Evolutionary conservation across 2,888 invertebrate genomes (phyloP).

Genomic region (Suillia variegata): DNA sequence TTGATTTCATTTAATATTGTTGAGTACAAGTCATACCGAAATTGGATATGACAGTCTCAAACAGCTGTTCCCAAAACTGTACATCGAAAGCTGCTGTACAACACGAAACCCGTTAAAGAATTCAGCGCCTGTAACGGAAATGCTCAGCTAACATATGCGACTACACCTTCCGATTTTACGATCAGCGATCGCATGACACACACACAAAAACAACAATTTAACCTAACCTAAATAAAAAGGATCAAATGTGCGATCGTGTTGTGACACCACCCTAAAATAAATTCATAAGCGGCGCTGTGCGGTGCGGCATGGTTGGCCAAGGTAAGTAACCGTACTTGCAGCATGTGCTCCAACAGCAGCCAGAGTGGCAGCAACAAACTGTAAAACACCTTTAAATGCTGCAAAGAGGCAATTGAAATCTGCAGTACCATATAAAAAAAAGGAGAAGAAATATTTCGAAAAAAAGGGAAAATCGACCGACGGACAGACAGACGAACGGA

Average conservation of each 20-base stretch:
- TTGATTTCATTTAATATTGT: too few species aligned
- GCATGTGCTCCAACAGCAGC: neutral
- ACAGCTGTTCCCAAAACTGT: too few species aligned
- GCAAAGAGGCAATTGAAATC: neutral
- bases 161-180: slow-evolving; percentile 2
- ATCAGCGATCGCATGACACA: neutral
- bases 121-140: neutral
- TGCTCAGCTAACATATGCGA: neutral
- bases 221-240: too few species aligned
- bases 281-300: too few species aligned
- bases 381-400: neutral
- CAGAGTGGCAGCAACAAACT: neutral
- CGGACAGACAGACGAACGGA: too few species aligned
- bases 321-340: neutral
- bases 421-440: neutral
- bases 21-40: too few species aligned
- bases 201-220: neutral
- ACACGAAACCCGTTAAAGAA: neutral
- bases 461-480: too few species aligned
- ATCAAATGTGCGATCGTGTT: neutral
- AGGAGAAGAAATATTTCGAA: too few species aligned
- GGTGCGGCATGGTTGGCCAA: neutral
- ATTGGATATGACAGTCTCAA: too few species aligned
- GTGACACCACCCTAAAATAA: neutral
- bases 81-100: neutral